Conservation (phyloP, 2,888 invertebrate species). For the Acanthococcus lagerstroemiae region DNA sequence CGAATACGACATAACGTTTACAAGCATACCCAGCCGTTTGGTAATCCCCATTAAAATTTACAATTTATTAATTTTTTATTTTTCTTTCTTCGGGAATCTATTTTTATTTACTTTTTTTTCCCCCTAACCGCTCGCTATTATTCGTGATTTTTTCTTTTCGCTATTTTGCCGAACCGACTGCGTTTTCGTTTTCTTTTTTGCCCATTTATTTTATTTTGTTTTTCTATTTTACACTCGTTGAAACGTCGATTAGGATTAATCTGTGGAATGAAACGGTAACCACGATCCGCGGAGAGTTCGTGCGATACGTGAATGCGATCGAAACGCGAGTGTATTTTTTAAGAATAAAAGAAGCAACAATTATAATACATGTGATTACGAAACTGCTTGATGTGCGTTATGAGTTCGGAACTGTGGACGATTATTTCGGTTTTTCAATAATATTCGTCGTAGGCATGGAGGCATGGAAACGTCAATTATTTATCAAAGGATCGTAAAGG, state of each 20-base stretch:
- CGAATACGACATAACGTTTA: not conserved
- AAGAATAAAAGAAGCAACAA: too few relatives aligned
- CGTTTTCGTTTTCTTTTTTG: too few relatives aligned
- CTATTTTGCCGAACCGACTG: not conserved
- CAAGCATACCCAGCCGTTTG: not conserved
- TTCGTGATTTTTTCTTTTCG: not conserved
- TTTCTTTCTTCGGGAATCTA: not conserved
- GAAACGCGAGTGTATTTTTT: too few relatives aligned
- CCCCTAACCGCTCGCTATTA: not conserved
- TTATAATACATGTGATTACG: too few relatives aligned
- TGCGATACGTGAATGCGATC: too few relatives aligned
- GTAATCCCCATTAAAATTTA: not conserved
- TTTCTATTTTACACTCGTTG: too few relatives aligned
- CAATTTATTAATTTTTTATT: not conserved
- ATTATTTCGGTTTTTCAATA: not conserved
- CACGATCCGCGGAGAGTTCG: too few relatives aligned
- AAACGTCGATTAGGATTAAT: too few relatives aligned
- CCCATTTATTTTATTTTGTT: too few relatives aligned
- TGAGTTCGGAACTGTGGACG: too few relatives aligned
- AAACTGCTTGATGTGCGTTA: not conserved
- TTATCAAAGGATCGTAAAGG: slow-evolving; percentile 21
- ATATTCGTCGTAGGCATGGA: slow-evolving; percentile 3
- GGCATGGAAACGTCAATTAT: slow-evolving; percentile 21
- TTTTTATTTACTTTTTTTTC: not conserved
- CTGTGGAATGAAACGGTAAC: too few relatives aligned